Base-by-base conservation (phyloP, 35 echinoderm and acorn worm species). In the Ptychodera flava region DNA sequence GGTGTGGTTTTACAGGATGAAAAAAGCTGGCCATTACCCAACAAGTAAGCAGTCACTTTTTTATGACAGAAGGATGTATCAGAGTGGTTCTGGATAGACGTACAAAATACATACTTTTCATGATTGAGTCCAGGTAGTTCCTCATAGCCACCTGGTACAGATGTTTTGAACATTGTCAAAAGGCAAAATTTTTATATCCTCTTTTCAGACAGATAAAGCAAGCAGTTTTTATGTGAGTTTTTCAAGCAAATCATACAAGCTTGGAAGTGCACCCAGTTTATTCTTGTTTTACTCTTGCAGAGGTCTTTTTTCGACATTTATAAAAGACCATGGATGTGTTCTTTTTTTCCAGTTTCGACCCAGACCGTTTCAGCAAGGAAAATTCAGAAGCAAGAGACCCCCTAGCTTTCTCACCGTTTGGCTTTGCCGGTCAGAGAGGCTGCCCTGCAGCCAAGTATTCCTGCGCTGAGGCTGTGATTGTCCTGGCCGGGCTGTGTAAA, bases 371-470 rank as follows among this genome's bases (percentile, higher is more conserved):
- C 77, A 83, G 32, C 15, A 35, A 53, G 22, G 34, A 90, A 78
- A 76, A 34, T 37, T 77, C 78, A 6, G 86, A 33, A 35, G 31
- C 28, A 6, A 84, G 85, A 22, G 77, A 87, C 28, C 30, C 35
- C 32, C 31, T 34, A 64, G 15, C 53, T 16, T 87, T 85, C 31
- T 88, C 81, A 36, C 92, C 92, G 37, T 97, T 94, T 88, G 95
- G 95, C 1, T 88, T 97, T 38, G 89, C 92, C 29, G 92, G 92
- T 27, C 84, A 90, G 29, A 86, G 95, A 28, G 33, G 89, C 28
- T 97, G 95, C 33, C 95, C 95, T 36, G 95, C 92, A 0, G 77
- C 89, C 27, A 84, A 91, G 16, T 93, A 93, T 84, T 82, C 92
- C 77, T 93, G 89, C 77, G 78, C 78, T 35, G 95, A 97, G 87